Conservation (phyloP, 1,140 invertebrate genomes). For the Macrocentrus cingulum region DNA sequence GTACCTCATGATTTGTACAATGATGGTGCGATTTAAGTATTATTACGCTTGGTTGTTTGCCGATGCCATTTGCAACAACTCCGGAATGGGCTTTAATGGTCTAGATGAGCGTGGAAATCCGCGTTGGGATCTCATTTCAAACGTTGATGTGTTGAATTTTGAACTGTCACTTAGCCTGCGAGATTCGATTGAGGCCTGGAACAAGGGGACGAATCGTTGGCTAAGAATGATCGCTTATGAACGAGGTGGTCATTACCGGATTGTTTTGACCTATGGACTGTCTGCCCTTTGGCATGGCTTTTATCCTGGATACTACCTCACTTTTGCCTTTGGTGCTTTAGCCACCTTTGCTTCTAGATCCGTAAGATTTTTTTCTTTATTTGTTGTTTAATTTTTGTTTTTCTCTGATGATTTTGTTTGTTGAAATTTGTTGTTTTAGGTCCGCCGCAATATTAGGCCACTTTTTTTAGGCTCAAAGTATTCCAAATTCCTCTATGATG, state of each 20-base stretch:
- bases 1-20: constrained; percentile 77
- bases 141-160: constrained; percentile 85
- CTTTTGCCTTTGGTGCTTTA: constrained; percentile 85
- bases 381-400: background rate
- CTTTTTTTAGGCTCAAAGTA: constrained; percentile 69
- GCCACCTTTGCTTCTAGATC: constrained; percentile 82
- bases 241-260: constrained; percentile 65
- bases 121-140: constrained; percentile 87
- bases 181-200: constrained; percentile 85
- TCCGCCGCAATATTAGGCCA: constrained; percentile 73
- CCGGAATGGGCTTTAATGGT: constrained; percentile 89
- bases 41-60: constrained; percentile 95
- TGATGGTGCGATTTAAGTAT: constrained; percentile 86
- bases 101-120: constrained; percentile 71
- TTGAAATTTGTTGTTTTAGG: constrained; percentile 50
- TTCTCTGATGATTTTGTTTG: background rate
- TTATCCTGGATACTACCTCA: constrained; percentile 96
- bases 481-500: constrained; percentile 74
- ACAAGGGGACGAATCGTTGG: constrained; percentile 90
- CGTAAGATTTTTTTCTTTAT: constrained; percentile 57
- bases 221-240: constrained; percentile 85
- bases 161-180: constrained; percentile 83
- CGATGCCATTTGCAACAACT: constrained; percentile 92
- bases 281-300: constrained; percentile 97
- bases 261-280: constrained; percentile 78